A percentile compares a stretch with the other conserved stretches of the same genome.
These are phyloP conservation scores for Phoenoteleia sp. DNA, from an alignment of 2,888 invertebrate species.

Conservation along the genomic window DNA sequence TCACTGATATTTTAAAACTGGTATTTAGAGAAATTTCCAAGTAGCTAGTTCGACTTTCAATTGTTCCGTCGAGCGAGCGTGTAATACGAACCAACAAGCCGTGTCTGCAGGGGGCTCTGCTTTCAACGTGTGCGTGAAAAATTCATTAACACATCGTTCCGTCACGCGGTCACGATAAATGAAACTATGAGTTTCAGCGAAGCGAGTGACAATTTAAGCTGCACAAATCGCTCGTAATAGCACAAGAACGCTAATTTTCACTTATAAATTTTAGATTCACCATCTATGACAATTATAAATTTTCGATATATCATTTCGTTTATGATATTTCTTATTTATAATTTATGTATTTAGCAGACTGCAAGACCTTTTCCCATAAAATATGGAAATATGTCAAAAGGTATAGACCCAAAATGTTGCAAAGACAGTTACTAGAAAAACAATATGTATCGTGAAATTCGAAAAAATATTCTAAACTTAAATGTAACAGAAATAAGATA, in stretches of 20 bases:
- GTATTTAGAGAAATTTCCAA: conserved; percentile 62
- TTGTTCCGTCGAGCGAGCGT: conserved; percentile 84
- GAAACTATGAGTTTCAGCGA: conserved; percentile 50
- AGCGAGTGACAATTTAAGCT: conserved; percentile 69
- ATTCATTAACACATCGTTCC: conserved; percentile 75
- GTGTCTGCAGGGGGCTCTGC: conserved; percentile 80
- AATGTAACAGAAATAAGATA: too few relatives aligned
- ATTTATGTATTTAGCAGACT: too few relatives aligned
- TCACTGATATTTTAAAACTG: conserved; percentile 50
- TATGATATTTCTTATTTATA: too few relatives aligned
- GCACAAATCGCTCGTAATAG: conserved; percentile 40
- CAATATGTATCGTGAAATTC: too few relatives aligned
- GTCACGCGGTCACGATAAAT: conserved; percentile 72
- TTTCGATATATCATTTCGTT: too few relatives aligned
- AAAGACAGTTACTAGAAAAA: too few relatives aligned
- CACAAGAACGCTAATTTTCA: conserved; percentile 1
- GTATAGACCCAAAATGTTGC: too few relatives aligned
- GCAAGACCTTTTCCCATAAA: too few relatives aligned
- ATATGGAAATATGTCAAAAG: too few relatives aligned
- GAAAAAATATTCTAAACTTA: too few relatives aligned
- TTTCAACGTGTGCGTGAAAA: conserved; percentile 81
- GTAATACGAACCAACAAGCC: conserved; percentile 85
- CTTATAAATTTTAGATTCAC: not conserved
- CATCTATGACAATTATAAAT: not conserved
- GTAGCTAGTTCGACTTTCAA: conserved; percentile 57